Evolutionary conservation across 2,888 invertebrate genomes (phyloP).

Genomic region (Papilio gigon): DNA sequence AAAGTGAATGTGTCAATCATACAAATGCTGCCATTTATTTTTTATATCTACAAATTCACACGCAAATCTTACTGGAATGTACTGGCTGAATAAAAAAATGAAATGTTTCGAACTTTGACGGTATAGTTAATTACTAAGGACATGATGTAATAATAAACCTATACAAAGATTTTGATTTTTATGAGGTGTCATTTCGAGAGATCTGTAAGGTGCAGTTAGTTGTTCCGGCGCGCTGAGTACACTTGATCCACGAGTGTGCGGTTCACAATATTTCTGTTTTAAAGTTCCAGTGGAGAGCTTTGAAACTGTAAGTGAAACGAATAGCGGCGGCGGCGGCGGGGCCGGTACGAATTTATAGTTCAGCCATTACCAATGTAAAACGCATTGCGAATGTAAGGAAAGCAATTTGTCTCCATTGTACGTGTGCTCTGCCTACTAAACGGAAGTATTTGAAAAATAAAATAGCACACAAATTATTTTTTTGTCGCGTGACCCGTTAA

Average conservation of each 20-base stretch:
- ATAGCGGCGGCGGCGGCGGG: slow-evolving; percentile 16
- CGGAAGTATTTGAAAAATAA: slow-evolving; percentile 10
- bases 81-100: too few species aligned
- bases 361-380: slow-evolving; percentile 37
- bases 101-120: not conserved
- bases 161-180: not conserved
- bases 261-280: slow-evolving; percentile 22
- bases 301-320: slow-evolving; percentile 33
- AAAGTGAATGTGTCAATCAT: slow-evolving; percentile 19
- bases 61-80: not conserved
- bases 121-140: not conserved
- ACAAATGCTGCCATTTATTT: slow-evolving; percentile 8
- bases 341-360: slow-evolving; percentile 33
- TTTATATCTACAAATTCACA: slow-evolving; percentile 8
- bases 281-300: slow-evolving; percentile 25
- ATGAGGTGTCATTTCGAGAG: not conserved
- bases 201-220: not conserved
- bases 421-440: slow-evolving; percentile 21
- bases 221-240: not conserved
- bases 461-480: slow-evolving; percentile 6
- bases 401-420: slow-evolving; percentile 38
- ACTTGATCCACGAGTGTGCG: slow-evolving; percentile 10
- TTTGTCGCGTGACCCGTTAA: not conserved
- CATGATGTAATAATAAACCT: not conserved
- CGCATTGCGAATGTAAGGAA: slow-evolving; percentile 35